Evolutionary conservation across 2,113 vertebrate genomes (phyloP), one percentile per base, ranked within the genome.

Genomic region (Hypomesus transpacificus): DNA sequence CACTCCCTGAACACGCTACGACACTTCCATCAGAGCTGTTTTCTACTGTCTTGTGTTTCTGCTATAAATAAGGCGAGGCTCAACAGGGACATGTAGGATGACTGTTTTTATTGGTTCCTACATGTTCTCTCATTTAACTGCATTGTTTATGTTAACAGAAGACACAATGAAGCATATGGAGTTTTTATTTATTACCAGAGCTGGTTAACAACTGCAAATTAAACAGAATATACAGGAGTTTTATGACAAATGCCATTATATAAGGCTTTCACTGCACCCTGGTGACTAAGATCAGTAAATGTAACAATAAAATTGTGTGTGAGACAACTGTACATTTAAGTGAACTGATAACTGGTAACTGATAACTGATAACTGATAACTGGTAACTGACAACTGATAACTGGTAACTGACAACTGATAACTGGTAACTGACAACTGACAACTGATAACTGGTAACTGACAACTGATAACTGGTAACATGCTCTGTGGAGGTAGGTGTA

Each of bases 221-320:
- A 92, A 92, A 91, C 74, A 61, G 85, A 84, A 87, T 80, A 84
- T 77, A 87, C 84, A 84, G 83, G 82, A 84, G 74, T 89, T 89
- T 91, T 88, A 91, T 82, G 88, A 82, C 86, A 79, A 86, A 76
- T 77, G 72, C 83, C 89, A 91, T 89, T 84, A 85, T 78, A 80
- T 70, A 76, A 75, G 86, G 80, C 79, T 83, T 89, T 88, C 87
- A 84, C 76, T 76, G 83, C 84, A 83, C 87, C 81, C 87, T 70
- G 65, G 82, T 82, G 88, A 82, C 84, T 83, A 74, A 76, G 58
- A 75, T 76, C 86, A 84, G 71, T 88, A 90, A 90, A 91, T 83
- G 78, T 89, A 87, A 85, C 88, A 87, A 86, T 90, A 87, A 89
- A 71, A 79, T 67, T 75, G 62, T 50, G 66, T 75, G 69, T 76